Base-by-base conservation (phyloP, 53 echinoderm and acorn worm species). In the Mesocentrotus franciscanus region DNA sequence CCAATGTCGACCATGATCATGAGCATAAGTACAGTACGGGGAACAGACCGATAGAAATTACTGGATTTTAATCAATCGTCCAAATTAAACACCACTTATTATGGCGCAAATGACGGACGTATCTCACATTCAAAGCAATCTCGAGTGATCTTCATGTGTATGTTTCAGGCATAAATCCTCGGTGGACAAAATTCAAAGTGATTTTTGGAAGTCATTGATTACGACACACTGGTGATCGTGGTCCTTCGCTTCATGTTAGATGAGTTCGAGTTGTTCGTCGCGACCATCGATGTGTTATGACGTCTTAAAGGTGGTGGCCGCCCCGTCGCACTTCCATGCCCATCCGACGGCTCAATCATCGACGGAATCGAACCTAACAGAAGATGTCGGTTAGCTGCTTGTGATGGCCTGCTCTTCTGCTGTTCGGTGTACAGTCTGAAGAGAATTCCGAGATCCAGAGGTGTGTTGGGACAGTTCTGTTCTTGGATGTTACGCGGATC, bases 361-460 rank as follows among this genome's bases (percentile, higher is more conserved):
- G 87, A 36, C 29, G 95, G 95, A 12, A 94, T 9, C 24, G 95
- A 94, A 18, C 66, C 85, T 0, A 60, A 34, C 3, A 70, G 49
- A 29, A 85, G 64, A 59, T 56, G 60, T 4, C 87, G 85, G 49
- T 94, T 94, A 6, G 68, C 85, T n/a, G 85, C 85, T 71, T 94
- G 95, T 68, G 95, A 94, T 34, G 95, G 95, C 4, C 95, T n/a
- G 22, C 33, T 85, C 87, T 68, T 61, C 57, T 94, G 95, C 70
- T 94, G 95, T 56, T 94, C 95, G 22, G 95, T 94, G 29, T 94
- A 94, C 6, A 94, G 35, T 85, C 71, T 61, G 42, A 94, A 94
- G 1, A 94, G 15, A 64, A 85, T 42, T 1, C 95, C 87, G 11
- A 94, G 95, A 85, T 94, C 95, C 7, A 94, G 87, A 29, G 95